phyloP scores from a whole-genome alignment of 2,113 vertebrate genomes.

The Paracyprichromis sp. region DNA sequence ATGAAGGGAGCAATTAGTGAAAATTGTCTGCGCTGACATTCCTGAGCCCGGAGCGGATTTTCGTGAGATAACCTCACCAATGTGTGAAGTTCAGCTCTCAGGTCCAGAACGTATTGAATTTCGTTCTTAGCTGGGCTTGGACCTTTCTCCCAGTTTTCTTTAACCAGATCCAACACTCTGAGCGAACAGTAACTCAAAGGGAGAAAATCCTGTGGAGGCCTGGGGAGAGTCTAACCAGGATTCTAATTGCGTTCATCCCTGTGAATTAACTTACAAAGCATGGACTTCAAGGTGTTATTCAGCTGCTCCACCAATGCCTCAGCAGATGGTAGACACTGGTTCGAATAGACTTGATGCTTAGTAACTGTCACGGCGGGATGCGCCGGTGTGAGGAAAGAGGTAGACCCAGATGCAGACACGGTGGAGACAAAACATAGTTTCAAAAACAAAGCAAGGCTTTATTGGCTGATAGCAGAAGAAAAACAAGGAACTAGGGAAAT shows the following conservation, averaged over 20 bases:
- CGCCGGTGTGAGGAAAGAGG: no score
- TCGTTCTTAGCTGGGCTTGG: neutral
- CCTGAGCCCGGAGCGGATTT: neutral
- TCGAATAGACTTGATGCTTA: neutral
- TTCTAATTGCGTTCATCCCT: neutral
- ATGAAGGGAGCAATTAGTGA: neutral
- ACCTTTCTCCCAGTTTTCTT: neutral
- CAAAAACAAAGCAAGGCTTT: no score
- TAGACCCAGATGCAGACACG: no score
- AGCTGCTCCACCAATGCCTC: neutral
- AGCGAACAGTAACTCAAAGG: neutral
- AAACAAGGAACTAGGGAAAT: no score
- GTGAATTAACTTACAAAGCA: neutral
- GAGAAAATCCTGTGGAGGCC: neutral
- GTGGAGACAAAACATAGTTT: no score
- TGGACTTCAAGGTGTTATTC: neutral
- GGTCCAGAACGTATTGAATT: neutral
- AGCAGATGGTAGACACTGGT: neutral
- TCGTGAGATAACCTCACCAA: neutral
- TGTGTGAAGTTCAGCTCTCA: neutral
- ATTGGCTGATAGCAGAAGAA: no score
- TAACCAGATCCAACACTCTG: neutral
- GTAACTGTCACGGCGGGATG: neutral
- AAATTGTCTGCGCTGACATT: neutral
- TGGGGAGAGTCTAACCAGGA: neutral